phyloP scores from a whole-genome alignment of 2,797 vertebrate genomes.

The Dicrostonyx torquatus region DNA sequence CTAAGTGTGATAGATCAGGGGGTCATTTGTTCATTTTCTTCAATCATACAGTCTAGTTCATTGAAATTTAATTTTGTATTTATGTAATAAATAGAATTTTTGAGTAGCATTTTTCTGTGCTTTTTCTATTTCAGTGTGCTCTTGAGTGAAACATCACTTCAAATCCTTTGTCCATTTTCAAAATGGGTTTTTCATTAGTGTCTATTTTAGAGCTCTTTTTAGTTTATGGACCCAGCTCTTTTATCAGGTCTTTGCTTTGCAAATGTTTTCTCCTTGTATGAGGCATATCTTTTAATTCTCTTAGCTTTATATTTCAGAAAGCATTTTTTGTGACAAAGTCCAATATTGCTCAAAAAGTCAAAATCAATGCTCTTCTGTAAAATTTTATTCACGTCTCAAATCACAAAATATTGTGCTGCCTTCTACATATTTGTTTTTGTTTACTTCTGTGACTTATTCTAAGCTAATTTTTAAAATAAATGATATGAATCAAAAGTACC shows the following conservation, averaged over 20 bases:
- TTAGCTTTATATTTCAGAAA: background rate
- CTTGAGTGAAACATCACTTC: background rate
- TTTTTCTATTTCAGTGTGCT: background rate
- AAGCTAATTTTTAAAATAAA: background rate
- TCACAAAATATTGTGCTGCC: background rate
- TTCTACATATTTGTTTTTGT: background rate
- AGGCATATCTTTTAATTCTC: background rate
- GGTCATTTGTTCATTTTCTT: background rate
- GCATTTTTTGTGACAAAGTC: background rate
- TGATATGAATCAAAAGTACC: background rate
- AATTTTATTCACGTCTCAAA: background rate
- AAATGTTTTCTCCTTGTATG: background rate
- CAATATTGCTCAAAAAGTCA: background rate
- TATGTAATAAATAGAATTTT: background rate
- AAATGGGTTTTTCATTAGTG: background rate
- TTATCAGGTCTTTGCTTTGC: background rate
- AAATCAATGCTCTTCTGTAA: background rate
- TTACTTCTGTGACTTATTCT: background rate
- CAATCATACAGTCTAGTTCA: background rate
- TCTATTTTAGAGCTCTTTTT: background rate
- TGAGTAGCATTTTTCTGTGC: background rate
- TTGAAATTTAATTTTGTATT: background rate
- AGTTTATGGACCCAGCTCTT: background rate
- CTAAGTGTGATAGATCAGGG: background rate
- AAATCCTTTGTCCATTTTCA: background rate